phyloP scores from a whole-genome alignment of 1,140 invertebrate species.

The Probaryconus sp. region DNA sequence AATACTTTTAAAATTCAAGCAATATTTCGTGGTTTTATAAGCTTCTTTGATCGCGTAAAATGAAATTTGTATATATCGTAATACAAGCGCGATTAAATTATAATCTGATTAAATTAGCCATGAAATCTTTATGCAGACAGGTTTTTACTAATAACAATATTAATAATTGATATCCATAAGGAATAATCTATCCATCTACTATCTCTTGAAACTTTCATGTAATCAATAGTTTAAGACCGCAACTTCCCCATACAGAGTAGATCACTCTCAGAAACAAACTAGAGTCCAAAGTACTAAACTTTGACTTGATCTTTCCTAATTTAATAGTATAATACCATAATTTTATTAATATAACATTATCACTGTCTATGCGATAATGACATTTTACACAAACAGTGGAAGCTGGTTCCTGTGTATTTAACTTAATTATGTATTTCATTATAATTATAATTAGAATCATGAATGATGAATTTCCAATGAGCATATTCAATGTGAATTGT shows the following conservation, averaged over 20 bases:
- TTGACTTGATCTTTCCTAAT: slow-evolving; percentile 24
- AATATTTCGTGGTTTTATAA: too few species aligned
- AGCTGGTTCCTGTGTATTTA: too few species aligned
- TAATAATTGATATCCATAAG: slow-evolving; percentile 29
- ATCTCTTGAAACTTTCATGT: slow-evolving; percentile 38
- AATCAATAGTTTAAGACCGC: slow-evolving; percentile 35
- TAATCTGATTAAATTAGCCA: too few species aligned
- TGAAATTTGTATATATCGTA: too few species aligned
- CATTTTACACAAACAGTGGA: not conserved
- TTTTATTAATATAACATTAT: slow-evolving; percentile 23
- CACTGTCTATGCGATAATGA: not conserved
- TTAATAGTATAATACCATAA: slow-evolving; percentile 32
- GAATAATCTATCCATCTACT: slow-evolving; percentile 38
- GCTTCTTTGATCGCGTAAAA: too few species aligned
- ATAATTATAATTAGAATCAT: too few species aligned
- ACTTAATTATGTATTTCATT: too few species aligned
- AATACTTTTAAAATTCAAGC: too few species aligned
- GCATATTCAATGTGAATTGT: too few species aligned
- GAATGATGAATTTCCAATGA: too few species aligned
- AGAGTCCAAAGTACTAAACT: slow-evolving; percentile 25
- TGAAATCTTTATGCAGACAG: too few species aligned
- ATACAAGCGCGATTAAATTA: too few species aligned
- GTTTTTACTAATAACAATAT: slow-evolving; percentile 14
- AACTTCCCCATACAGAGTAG: slow-evolving; percentile 26
- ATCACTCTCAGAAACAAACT: slow-evolving; percentile 40